Percentiles rank a stretch among this genome's conserved stretches.
phyloP scores from a whole-genome alignment of 2,113 vertebrate genomes.

The Xenus cinereus region DNA sequence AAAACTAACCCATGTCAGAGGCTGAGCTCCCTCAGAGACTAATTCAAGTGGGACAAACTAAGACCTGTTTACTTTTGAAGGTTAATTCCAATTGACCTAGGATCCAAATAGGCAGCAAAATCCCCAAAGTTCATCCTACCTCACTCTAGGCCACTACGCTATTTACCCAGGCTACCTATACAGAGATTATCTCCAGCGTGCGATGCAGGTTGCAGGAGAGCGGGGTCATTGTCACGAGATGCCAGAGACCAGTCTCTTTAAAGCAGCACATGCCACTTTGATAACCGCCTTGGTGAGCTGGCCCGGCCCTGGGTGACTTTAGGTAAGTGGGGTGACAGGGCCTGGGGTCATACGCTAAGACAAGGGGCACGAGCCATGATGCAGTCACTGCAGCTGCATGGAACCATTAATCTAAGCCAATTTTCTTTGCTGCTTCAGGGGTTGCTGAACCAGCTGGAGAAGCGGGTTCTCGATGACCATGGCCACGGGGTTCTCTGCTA shows the following conservation, averaged over 20 bases:
- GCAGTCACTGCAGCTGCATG: background rate
- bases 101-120: background rate
- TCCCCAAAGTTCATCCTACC: background rate
- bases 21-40: background rate
- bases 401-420: background rate
- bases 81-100: conserved; percentile 14
- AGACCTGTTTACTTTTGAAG: conserved; percentile 6
- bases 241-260: background rate
- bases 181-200: background rate
- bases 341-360: background rate
- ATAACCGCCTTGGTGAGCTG: background rate
- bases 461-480: background rate
- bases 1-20: background rate
- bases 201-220: background rate
- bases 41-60: background rate
- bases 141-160: background rate
- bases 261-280: background rate
- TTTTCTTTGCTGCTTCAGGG: background rate
- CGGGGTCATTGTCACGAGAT: background rate
- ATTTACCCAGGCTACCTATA: background rate
- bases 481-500: background rate
- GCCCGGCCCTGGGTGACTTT: background rate
- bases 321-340: background rate
- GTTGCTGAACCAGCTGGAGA: background rate
- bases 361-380: background rate